Conservation (phyloP, 1,140 invertebrate genomes). For the Drosophila oshimai region DNA sequence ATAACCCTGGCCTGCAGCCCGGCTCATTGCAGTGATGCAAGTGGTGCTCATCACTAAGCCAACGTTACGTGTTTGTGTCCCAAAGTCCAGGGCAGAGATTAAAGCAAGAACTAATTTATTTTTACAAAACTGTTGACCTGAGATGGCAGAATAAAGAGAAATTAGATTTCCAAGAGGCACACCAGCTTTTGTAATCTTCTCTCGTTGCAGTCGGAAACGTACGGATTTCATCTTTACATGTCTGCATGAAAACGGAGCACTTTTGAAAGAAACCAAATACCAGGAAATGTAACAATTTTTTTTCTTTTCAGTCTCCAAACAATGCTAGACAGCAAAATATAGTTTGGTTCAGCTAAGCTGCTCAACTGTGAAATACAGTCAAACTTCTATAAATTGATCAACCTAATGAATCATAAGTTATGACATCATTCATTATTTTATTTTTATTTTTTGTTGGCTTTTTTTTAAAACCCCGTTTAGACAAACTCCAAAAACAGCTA, state of each 20-base stretch:
- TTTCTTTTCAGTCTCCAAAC: background rate
- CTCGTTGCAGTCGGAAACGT: background rate
- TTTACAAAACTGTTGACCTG: conserved; percentile 41
- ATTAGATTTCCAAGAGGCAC: conserved; percentile 13
- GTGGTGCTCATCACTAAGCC: conserved; percentile 10
- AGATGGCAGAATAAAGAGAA: conserved; percentile 7
- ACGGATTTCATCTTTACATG: background rate
- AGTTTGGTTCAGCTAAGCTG: background rate
- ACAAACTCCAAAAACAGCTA: no score
- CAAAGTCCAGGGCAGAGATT: background rate
- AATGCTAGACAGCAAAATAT: background rate
- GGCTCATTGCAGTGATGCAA: conserved; percentile 38
- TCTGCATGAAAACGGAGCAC: background rate
- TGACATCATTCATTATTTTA: no score
- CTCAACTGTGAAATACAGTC: background rate
- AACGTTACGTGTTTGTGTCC: background rate
- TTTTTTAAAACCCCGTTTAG: no score
- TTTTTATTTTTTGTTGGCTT: no score
- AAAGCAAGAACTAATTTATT: conserved; percentile 37
- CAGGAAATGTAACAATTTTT: background rate
- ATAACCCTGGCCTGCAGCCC: conserved; percentile 35
- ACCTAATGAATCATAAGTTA: no score
- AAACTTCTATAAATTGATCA: no score
- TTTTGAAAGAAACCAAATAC: background rate
- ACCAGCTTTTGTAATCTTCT: background rate